A percentile compares a stretch with the other conserved stretches of the same genome.
These are phyloP conservation scores for Zelleria hepariella DNA, from an alignment of 2,888 invertebrate species.

Conservation along the genomic window DNA sequence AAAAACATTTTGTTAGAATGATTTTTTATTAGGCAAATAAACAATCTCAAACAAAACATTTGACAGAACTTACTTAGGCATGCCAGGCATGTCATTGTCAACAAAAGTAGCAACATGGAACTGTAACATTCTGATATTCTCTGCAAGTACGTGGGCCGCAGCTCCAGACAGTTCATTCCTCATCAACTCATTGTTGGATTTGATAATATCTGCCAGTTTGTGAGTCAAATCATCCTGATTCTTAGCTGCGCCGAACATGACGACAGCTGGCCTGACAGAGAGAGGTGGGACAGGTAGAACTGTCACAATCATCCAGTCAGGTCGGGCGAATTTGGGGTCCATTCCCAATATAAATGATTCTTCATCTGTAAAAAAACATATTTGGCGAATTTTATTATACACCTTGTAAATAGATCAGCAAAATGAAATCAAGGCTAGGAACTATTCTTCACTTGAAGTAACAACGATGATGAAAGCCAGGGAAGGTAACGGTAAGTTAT, in stretches of 20 bases:
- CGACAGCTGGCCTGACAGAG: slow-evolving; percentile 96
- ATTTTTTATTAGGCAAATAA: too few relatives aligned
- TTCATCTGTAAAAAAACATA: slow-evolving; percentile 76
- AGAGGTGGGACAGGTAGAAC: slow-evolving; percentile 98
- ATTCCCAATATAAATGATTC: slow-evolving; percentile 95
- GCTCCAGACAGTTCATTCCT: slow-evolving; percentile 97
- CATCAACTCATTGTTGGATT: slow-evolving; percentile 95
- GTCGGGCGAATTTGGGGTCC: slow-evolving; percentile 97
- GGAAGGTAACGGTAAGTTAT: background rate
- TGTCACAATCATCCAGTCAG: slow-evolving; percentile 99
- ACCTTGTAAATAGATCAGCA: too few relatives aligned
- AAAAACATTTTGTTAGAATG: background rate
- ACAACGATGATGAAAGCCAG: too few relatives aligned
- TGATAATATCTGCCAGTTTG: slow-evolving; percentile 98
- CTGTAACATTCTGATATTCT: slow-evolving; percentile 98
- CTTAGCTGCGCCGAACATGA: slow-evolving; percentile 99
- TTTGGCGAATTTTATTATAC: background rate
- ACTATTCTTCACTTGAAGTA: too few relatives aligned
- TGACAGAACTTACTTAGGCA: slow-evolving; percentile 78
- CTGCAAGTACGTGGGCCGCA: slow-evolving; percentile 96
- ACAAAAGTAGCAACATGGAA: slow-evolving; percentile 98
- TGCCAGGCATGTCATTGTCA: slow-evolving; percentile 99
- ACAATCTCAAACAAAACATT: background rate
- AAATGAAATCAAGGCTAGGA: too few relatives aligned
- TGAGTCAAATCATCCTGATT: slow-evolving; percentile 99